These are phyloP conservation scores for Chrysocyon brachyurus DNA, from an alignment of 2,797 vertebrate genomes.

Conservation along the genomic window DNA sequence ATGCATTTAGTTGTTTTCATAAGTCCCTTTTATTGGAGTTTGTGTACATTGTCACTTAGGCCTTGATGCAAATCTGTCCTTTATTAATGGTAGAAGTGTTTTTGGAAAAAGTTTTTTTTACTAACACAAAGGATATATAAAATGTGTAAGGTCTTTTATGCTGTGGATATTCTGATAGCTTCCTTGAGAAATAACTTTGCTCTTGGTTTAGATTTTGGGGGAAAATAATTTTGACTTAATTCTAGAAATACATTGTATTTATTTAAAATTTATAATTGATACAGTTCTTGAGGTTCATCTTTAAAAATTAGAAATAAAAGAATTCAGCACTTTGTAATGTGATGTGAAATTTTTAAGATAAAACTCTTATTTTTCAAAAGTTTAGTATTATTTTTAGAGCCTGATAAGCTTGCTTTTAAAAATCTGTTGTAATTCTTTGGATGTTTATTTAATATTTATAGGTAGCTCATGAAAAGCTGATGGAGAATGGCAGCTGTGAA, in stretches of 20 bases:
- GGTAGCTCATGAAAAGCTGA: slow-evolving; percentile 92
- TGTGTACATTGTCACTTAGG: slow-evolving; percentile 27
- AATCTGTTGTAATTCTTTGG: slow-evolving; percentile 83
- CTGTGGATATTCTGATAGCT: not conserved
- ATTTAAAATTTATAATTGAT: slow-evolving; percentile 66
- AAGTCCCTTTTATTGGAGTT: slow-evolving; percentile 49
- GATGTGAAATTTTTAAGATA: slow-evolving; percentile 68
- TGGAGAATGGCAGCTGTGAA: slow-evolving; percentile 93
- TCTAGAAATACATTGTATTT: slow-evolving; percentile 50
- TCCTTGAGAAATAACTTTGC: slow-evolving; percentile 53
- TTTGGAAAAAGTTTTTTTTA: not conserved
- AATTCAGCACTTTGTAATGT: slow-evolving; percentile 65
- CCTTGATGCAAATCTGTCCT: not conserved
- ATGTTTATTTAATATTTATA: slow-evolving; percentile 85
- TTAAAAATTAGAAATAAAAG: slow-evolving; percentile 67
- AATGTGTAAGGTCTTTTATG: slow-evolving; percentile 50
- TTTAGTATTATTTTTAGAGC: slow-evolving; percentile 75
- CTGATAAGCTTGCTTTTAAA: slow-evolving; percentile 77
- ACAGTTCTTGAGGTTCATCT: slow-evolving; percentile 64
- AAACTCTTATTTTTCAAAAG: slow-evolving; percentile 73
- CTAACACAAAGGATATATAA: not conserved
- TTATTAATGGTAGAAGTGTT: slow-evolving; percentile 26
- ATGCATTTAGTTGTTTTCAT: slow-evolving; percentile 18
- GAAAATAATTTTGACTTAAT: not conserved
- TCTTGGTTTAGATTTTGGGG: slow-evolving; percentile 58